These are phyloP conservation scores for Lagopus muta DNA, from an alignment of 2,113 vertebrate species.

Conservation along the genomic window DNA sequence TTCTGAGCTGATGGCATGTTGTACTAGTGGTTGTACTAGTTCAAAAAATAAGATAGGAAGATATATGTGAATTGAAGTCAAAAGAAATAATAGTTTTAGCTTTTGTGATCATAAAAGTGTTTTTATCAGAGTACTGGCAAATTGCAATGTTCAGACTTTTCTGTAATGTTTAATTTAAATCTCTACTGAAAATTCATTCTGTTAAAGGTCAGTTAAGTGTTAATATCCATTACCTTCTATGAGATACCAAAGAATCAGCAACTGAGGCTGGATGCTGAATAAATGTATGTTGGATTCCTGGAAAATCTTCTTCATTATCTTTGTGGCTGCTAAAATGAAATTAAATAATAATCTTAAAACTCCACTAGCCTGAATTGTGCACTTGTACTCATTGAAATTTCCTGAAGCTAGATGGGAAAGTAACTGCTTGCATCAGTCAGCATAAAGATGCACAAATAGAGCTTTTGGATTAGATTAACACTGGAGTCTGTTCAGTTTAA, in stretches of 20 bases:
- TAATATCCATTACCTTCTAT: background rate
- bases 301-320: background rate
- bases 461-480: background rate
- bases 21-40: background rate
- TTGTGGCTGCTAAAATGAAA: background rate
- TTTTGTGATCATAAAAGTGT: background rate
- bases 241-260: background rate
- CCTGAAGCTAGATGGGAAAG: background rate
- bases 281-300: background rate
- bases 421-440: background rate
- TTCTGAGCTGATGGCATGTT: background rate
- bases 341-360: background rate
- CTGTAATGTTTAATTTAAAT: background rate
- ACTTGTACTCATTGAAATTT: background rate
- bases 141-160: background rate
- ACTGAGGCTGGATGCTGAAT: background rate
- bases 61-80: rapidly evolving
- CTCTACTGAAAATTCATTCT: background rate
- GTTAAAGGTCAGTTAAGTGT: background rate
- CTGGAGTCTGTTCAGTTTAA: background rate
- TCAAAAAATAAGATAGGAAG: background rate
- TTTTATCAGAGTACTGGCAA: background rate
- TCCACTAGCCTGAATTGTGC: background rate
- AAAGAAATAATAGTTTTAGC: background rate
- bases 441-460: background rate